Percentiles rank a stretch among this genome's conserved stretches.
Conservation (phyloP, 2,888 invertebrate genomes). For the Cryptops parisi region DNA sequence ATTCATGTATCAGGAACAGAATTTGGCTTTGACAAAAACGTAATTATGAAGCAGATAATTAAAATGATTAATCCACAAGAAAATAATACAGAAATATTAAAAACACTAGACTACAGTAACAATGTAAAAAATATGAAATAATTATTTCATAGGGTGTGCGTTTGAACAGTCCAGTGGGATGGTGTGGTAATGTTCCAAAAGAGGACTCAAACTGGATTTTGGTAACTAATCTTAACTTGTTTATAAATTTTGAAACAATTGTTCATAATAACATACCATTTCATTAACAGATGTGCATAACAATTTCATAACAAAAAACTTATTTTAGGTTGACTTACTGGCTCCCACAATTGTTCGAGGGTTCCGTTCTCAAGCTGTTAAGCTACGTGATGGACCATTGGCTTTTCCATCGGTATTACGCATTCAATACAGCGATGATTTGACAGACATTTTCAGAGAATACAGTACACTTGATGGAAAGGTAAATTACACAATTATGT, state of each 20-base stretch:
- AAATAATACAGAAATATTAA: neutral
- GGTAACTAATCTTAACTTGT: constrained; percentile 24
- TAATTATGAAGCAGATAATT: constrained; percentile 32
- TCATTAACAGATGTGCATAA: too few species aligned
- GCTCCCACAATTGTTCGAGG: constrained; percentile 79
- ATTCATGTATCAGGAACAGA: constrained; percentile 72
- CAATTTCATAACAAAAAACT: neutral
- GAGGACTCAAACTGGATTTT: constrained; percentile 79
- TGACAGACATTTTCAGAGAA: constrained; percentile 77
- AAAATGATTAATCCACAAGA: neutral
- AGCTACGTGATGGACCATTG: constrained; percentile 55
- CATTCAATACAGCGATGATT: constrained; percentile 71
- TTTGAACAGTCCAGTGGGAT: constrained; percentile 60
- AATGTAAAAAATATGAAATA: too few species aligned
- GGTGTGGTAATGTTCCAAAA: constrained; percentile 77
- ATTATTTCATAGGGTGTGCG: constrained; percentile 53
- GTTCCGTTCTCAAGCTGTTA: constrained; percentile 78
- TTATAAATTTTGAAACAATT: neutral
- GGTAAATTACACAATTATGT: constrained; percentile 16
- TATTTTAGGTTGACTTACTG: constrained; percentile 55
- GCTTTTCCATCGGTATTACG: constrained; percentile 83
- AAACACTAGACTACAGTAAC: too few species aligned
- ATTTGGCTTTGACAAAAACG: constrained; percentile 63
- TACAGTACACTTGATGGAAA: constrained; percentile 82
- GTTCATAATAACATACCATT: too few species aligned